Percentiles rank a stretch among this genome's conserved stretches.
These are phyloP conservation scores for Cydia pomonella DNA, from an alignment of 1,140 invertebrate species.

Conservation along the genomic window DNA sequence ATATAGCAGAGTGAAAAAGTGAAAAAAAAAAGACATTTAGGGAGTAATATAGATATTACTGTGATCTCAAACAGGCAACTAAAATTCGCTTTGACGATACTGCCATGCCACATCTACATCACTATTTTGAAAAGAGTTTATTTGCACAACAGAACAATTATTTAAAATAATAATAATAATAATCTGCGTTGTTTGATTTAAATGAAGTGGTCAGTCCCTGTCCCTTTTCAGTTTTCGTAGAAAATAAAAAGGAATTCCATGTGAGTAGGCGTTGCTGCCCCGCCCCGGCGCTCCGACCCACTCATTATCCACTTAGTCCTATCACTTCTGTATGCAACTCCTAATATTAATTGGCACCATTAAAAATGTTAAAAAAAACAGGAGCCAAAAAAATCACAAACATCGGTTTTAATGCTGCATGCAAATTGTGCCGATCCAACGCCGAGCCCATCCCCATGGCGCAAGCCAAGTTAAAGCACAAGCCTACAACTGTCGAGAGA, in stretches of 20 bases:
- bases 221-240: conserved; percentile 34
- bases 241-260: conserved; percentile 36
- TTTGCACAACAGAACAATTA: neutral
- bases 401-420: neutral
- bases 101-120: too few species aligned
- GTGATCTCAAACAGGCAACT: too few species aligned
- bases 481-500: neutral
- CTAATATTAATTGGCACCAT: conserved; percentile 46
- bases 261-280: conserved; percentile 57
- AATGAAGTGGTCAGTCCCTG: conserved; percentile 26
- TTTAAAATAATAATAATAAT: neutral
- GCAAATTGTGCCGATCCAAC: neutral
- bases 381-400: neutral
- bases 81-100: too few species aligned
- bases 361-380: conserved; percentile 24
- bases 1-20: conserved; percentile 38
- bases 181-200: conserved; percentile 20
- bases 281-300: conserved; percentile 62
- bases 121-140: too few species aligned
- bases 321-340: conserved; percentile 74
- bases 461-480: too few species aligned
- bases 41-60: too few species aligned
- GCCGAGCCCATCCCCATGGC: too few species aligned
- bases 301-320: conserved; percentile 75
- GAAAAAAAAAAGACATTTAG: too few species aligned